Percentiles rank a stretch among this genome's conserved stretches.
phyloP scores from a whole-genome alignment of 2,113 vertebrate species.

The Pelvicachromis taeniatus region DNA sequence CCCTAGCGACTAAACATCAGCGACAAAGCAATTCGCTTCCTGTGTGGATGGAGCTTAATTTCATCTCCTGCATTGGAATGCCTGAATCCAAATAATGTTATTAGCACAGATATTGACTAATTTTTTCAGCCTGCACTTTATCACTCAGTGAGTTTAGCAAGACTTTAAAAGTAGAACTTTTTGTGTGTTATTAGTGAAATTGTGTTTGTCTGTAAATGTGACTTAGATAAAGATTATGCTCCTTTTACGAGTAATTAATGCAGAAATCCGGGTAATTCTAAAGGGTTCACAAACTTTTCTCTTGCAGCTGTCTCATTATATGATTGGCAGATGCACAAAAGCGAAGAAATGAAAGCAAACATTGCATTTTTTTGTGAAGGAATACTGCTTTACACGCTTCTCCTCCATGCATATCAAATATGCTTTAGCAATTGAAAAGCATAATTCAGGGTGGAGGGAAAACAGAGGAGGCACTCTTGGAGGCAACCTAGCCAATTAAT shows the following conservation, averaged over 20 bases:
- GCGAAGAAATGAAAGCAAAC: conserved; percentile 25
- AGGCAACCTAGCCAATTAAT: conserved; percentile 69
- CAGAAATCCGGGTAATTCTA: not conserved
- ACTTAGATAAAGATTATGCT: not conserved
- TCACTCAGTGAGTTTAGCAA: not conserved
- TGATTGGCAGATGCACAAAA: conserved; percentile 33
- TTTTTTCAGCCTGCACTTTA: not conserved
- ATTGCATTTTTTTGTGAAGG: conserved; percentile 30
- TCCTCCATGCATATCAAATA: conserved; percentile 61
- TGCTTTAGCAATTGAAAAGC: conserved; percentile 52
- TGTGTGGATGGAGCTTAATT: not conserved
- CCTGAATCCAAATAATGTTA: not conserved
- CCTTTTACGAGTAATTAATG: not conserved
- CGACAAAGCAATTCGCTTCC: fast-evolving
- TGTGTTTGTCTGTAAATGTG: not conserved
- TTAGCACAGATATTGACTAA: not conserved
- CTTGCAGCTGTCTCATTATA: not conserved
- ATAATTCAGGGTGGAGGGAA: conserved; percentile 57
- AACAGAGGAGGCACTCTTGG: conserved; percentile 55
- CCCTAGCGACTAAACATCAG: not conserved
- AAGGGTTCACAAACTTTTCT: not conserved
- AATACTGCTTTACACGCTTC: conserved; percentile 30
- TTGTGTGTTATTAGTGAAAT: not conserved
- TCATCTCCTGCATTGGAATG: not conserved
- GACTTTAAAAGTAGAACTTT: not conserved